Evolutionary conservation across 2,888 invertebrate species (phyloP), one percentile per base, ranked within the genome.

Genomic region (Lycophotia porphyrea): DNA sequence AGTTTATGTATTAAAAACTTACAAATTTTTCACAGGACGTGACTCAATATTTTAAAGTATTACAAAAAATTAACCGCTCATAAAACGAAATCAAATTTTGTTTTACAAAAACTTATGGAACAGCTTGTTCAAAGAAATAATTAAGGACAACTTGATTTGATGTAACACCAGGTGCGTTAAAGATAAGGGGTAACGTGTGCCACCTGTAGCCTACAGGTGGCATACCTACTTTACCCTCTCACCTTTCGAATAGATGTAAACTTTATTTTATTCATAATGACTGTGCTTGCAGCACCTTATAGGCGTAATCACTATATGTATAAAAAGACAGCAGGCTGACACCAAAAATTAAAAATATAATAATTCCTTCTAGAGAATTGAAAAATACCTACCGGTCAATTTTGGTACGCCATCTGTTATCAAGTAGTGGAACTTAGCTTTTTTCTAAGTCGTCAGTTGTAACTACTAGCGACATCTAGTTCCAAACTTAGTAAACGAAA

Each of bases 391-490:
- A 0, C 1, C 0, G 8, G 2, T 1, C 1, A 7, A 0, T 21
- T 61, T 47, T 63, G 15, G 2, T 18, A 15, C 0, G 73, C 36
- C 71, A 84, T 76, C 84, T 84, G 39, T 76, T 74, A 52, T 71
- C 69, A 39, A 78, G n/a, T 81, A 84, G 84, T 7, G 0, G 9
- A 58, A 74, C 42, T 55, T 47, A 74, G 24, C 39, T 1, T 2
- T 18, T 34, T 11, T 24, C 27, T 0, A 36, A 15, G 2, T 58
- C 39, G 1, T 24, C 4, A 21, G 3, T 9, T 0, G 5, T 2
- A 0, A 21, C n/a, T 24, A 5, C 1, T 52, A 75, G 61, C n/a
- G 85, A 71, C 84, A 84, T 84, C 84, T 84, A 73, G 31, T 66
- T 8, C 0, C 0, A 0, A 24, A 47, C 0, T 9, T 13, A 42